Base-by-base conservation (phyloP, 1,140 invertebrate genomes). In the Tetramorium simillimum region DNA sequence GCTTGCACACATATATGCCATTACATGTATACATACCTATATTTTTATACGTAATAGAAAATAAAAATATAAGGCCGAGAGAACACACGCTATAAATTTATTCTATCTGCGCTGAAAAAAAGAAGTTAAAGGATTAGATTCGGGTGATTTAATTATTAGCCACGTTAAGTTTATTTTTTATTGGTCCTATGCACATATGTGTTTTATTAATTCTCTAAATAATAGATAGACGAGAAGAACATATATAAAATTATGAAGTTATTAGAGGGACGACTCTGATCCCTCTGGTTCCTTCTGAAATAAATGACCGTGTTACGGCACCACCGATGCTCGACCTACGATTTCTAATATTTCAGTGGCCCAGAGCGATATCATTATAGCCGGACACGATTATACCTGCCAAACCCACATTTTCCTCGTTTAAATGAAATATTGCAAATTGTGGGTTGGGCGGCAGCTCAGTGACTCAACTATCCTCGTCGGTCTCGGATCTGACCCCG, bases 341-440 rank as follows among this genome's bases (percentile, higher is more conserved):
- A 56, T 70, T 24, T 70, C 33, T 70, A 81, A 81, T 81, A 28
- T 70, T 62, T 77, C 10, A 46, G 9, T 43, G 46, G 65, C 78
- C 65, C 21, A 56, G 53, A 60, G 51, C 51, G 67, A 82, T 82
- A 73, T 62, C 53, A 58, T 72, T 58, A 82, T 72, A 82, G 12
- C 33, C 33, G 37, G 43, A 56, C 21, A 56, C 65, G 49, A 56
- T 70, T 56, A 56, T 56, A 56, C 43, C 63, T 70, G 49, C 37
- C 65, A 72, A 70, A 72, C 49, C 65, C 37, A 72, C 43, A 82
- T 73, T 82, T 82, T 82, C 37, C 67, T 73, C 51, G 67, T 58
- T 73, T 73, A 82, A 82, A 82, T 73, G 51, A 73, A 73, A 82
- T 82, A 82, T 82, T 82, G 53, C 28, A 82, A 65, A 73, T 72